These are phyloP conservation scores for Saturnia pavonia DNA, from an alignment of 2,888 invertebrate species.

Conservation along the genomic window DNA sequence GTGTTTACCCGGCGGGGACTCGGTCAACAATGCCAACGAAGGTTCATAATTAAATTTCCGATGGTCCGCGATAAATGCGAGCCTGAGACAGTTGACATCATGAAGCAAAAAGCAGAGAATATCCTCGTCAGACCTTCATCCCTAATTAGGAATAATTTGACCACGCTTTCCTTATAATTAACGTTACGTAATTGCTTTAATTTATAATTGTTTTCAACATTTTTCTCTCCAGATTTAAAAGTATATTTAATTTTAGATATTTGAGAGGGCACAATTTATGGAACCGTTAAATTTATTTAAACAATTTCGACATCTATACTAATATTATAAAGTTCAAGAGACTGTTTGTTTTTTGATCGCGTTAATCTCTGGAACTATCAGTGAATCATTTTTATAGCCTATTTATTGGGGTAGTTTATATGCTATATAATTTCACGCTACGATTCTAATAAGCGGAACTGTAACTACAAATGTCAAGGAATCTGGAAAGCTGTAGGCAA, in stretches of 20 bases:
- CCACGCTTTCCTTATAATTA: conserved; percentile 42
- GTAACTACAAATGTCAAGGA: too few relatives aligned
- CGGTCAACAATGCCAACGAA: conserved; percentile 40
- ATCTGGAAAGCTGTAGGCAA: too few relatives aligned
- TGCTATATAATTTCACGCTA: neutral
- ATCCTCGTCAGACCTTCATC: conserved; percentile 51
- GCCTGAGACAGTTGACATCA: conserved; percentile 52
- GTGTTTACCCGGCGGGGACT: conserved; percentile 36
- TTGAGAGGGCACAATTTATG: neutral
- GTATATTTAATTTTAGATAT: neutral
- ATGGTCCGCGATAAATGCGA: conserved; percentile 58
- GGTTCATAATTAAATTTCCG: conserved; percentile 66
- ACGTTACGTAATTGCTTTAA: conserved; percentile 31
- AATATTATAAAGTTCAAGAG: too few relatives aligned
- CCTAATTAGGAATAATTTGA: conserved; percentile 56
- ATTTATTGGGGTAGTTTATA: neutral
- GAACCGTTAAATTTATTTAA: neutral
- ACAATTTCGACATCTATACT: neutral
- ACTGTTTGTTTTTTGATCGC: too few relatives aligned
- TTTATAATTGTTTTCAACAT: conserved; percentile 20
- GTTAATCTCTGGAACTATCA: too few relatives aligned
- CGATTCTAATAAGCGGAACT: too few relatives aligned
- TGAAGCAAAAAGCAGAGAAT: conserved; percentile 48
- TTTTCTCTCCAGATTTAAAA: conserved; percentile 12
- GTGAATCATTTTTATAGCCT: too few relatives aligned